Evolutionary conservation across 1,140 invertebrate genomes (phyloP).

Genomic region (Caerostris extrusa): DNA sequence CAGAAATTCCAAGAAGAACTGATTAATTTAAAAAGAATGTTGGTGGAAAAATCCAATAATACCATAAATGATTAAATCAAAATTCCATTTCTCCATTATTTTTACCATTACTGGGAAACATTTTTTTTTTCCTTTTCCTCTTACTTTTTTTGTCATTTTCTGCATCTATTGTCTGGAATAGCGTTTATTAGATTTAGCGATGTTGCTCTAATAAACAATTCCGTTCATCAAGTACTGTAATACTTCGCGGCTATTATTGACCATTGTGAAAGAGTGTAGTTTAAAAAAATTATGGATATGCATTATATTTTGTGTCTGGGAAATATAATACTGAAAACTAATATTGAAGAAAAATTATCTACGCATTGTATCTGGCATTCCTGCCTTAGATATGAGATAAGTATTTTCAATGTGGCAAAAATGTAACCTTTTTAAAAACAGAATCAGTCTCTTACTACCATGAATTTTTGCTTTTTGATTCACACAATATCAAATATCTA

Average conservation of each 20-base stretch:
- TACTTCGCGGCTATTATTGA: not conserved
- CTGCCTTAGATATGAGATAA: no score
- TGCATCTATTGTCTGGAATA: not conserved
- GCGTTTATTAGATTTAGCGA: not conserved
- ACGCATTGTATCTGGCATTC: no score
- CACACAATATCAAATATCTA: no score
- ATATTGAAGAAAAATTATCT: no score
- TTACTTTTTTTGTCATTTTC: not conserved
- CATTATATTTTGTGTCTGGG: no score
- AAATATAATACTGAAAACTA: no score
- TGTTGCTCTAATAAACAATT: not conserved
- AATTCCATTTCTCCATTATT: constrained; percentile 37
- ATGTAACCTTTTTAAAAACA: no score
- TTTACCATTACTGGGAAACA: not conserved
- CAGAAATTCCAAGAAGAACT: constrained; percentile 34
- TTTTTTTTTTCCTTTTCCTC: not conserved
- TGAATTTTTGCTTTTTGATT: no score
- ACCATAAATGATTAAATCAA: constrained; percentile 50
- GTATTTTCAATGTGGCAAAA: no score
- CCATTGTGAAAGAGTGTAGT: not conserved
- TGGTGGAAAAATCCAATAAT: constrained; percentile 37
- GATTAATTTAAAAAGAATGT: constrained; percentile 49
- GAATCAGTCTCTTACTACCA: no score
- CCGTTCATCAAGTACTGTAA: not conserved
- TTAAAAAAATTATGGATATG: no score